These are phyloP conservation scores for Lampropteryx suffumata DNA, from an alignment of 2,888 invertebrate species.

Conservation along the genomic window DNA sequence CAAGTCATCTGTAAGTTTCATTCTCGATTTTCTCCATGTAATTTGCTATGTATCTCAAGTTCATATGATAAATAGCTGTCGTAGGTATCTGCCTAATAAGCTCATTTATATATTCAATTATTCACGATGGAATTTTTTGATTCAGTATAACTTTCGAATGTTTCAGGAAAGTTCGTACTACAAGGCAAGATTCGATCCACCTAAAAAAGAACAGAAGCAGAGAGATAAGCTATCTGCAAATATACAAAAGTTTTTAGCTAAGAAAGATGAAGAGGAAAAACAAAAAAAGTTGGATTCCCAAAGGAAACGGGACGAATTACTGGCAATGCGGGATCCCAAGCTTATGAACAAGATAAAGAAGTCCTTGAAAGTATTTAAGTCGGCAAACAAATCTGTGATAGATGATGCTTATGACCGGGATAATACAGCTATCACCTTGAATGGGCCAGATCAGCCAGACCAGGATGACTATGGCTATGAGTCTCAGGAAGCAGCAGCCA, in stretches of 20 bases:
- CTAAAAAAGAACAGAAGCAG: constrained; percentile 89
- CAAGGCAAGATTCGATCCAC: constrained; percentile 90
- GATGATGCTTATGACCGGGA: constrained; percentile 91
- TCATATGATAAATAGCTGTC: too few species aligned
- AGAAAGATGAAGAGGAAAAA: constrained; percentile 91
- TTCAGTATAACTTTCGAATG: constrained; percentile 19
- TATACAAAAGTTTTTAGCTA: constrained; percentile 91
- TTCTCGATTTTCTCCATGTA: constrained; percentile 30
- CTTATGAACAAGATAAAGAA: constrained; percentile 89
- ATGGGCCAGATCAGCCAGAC: constrained; percentile 91
- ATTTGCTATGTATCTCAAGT: constrained; percentile 18
- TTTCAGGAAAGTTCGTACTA: constrained; percentile 83
- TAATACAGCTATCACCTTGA: constrained; percentile 88
- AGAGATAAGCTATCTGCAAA: constrained; percentile 87
- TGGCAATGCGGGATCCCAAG: constrained; percentile 87
- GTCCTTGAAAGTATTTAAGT: constrained; percentile 93
- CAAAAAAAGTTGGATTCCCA: constrained; percentile 84
- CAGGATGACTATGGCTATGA: constrained; percentile 96
- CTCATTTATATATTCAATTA: too few species aligned
- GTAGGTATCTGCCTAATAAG: too few species aligned
- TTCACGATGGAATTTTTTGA: background rate
- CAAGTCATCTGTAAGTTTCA: constrained; percentile 77
- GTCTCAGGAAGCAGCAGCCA: constrained; percentile 90
- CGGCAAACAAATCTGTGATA: constrained; percentile 93
- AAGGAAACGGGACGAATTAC: constrained; percentile 85